Percentiles rank a stretch among this genome's conserved stretches.
These are phyloP conservation scores for Trichopria drosophilae DNA, from an alignment of 2,888 invertebrate species.

Conservation along the genomic window DNA sequence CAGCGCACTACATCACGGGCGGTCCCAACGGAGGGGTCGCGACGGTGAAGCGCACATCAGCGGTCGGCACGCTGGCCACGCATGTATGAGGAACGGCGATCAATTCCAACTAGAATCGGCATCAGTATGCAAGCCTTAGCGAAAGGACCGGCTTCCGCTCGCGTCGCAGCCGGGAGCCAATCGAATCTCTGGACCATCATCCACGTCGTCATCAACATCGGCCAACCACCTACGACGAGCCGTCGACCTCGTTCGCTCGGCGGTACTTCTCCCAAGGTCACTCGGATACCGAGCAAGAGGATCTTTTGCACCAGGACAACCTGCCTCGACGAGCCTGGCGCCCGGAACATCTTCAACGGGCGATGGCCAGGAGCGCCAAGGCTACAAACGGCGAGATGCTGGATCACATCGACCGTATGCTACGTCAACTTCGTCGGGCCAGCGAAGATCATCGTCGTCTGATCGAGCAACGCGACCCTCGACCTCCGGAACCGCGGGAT, in stretches of 20 bases:
- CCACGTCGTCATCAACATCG: neutral
- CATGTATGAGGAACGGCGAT: conserved; percentile 64
- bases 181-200: neutral
- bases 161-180: neutral
- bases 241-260: conserved; percentile 33
- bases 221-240: conserved; percentile 32
- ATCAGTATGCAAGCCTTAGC: no score
- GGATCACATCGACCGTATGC: conserved; percentile 46
- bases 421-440: conserved; percentile 47
- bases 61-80: conserved; percentile 66
- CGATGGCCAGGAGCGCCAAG: conserved; percentile 1
- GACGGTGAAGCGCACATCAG: conserved; percentile 63
- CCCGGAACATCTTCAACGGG: neutral
- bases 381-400: conserved; percentile 43
- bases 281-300: conserved; percentile 24
- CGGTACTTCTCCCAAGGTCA: conserved; percentile 26
- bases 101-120: conserved; percentile 51
- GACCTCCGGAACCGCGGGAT: no score
- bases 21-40: conserved; percentile 63
- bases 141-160: conserved; percentile 1
- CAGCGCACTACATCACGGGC: conserved; percentile 56
- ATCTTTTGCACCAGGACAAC: conserved; percentile 21
- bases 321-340: conserved; percentile 16
- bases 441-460: conserved; percentile 50
- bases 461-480: conserved; percentile 45